These are phyloP conservation scores for Prinia subflava DNA, from an alignment of 2,113 vertebrate genomes.

Conservation along the genomic window DNA sequence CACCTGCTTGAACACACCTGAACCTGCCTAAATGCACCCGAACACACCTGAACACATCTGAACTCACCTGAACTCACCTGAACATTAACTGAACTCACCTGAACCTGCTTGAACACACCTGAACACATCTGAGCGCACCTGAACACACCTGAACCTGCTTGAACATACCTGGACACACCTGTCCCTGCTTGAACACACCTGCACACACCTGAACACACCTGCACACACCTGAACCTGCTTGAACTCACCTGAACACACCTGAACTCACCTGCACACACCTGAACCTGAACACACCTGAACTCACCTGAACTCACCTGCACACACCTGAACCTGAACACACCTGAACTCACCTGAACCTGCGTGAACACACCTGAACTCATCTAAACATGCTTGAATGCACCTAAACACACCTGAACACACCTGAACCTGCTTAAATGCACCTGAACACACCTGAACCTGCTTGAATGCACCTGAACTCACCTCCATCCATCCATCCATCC, in stretches of 20 bases:
- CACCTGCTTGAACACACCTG: background rate
- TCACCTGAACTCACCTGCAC: too few species aligned
- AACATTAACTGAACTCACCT: background rate
- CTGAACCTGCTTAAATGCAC: too few species aligned
- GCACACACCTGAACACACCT: background rate
- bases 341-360: too few species aligned
- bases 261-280: background rate
- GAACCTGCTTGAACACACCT: background rate
- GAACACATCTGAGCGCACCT: background rate
- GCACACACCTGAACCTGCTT: background rate
- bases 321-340: too few species aligned
- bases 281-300: too few species aligned
- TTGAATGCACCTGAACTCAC: too few species aligned
- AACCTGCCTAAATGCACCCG: background rate
- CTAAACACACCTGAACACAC: too few species aligned
- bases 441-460: too few species aligned
- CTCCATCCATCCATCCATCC: background rate
- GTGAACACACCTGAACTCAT: too few species aligned
- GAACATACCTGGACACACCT: background rate
- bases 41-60: too few species aligned
- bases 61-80: background rate
- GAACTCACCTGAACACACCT: background rate
- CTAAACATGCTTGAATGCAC: too few species aligned
- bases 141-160: background rate
- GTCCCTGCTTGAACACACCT: background rate